phyloP scores from a whole-genome alignment of 2,888 invertebrate species.

The Agrochola lota region DNA sequence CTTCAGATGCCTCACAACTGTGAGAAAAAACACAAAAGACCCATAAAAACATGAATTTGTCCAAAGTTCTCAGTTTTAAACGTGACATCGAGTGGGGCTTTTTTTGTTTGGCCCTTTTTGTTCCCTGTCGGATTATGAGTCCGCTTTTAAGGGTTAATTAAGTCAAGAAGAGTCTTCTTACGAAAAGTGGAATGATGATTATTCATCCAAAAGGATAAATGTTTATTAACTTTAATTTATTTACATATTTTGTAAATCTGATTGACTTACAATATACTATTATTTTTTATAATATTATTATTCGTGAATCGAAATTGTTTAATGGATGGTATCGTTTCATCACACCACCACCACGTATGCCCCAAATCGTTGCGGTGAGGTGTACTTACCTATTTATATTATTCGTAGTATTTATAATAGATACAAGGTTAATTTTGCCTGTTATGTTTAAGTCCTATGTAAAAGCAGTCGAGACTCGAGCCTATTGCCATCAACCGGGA shows the following conservation, averaged over 20 bases:
- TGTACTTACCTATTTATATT: not conserved
- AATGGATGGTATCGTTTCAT: not conserved
- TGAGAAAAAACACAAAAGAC: constrained; percentile 89
- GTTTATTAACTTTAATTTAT: constrained; percentile 57
- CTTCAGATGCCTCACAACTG: constrained; percentile 86
- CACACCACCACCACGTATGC: not conserved
- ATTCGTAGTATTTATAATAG: too few species aligned
- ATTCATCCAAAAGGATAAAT: constrained; percentile 66
- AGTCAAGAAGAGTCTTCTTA: constrained; percentile 83
- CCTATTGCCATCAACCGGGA: too few species aligned
- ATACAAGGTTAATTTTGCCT: too few species aligned
- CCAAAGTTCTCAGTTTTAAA: constrained; percentile 83
- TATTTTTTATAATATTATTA: not conserved
- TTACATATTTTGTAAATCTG: constrained; percentile 46
- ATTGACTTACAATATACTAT: not conserved
- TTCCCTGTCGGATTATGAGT: constrained; percentile 83
- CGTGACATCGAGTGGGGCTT: constrained; percentile 87
- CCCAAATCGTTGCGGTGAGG: not conserved
- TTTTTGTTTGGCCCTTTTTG: constrained; percentile 81
- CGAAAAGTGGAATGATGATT: constrained; percentile 76
- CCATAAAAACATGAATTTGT: constrained; percentile 87
- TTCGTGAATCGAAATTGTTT: not conserved
- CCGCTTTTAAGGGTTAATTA: constrained; percentile 88
- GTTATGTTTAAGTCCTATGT: not conserved
- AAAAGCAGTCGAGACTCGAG: not conserved